Evolutionary conservation across 2,888 invertebrate species (phyloP), one percentile per base, ranked within the genome.

Genomic region (Drosophila macrospina): DNA sequence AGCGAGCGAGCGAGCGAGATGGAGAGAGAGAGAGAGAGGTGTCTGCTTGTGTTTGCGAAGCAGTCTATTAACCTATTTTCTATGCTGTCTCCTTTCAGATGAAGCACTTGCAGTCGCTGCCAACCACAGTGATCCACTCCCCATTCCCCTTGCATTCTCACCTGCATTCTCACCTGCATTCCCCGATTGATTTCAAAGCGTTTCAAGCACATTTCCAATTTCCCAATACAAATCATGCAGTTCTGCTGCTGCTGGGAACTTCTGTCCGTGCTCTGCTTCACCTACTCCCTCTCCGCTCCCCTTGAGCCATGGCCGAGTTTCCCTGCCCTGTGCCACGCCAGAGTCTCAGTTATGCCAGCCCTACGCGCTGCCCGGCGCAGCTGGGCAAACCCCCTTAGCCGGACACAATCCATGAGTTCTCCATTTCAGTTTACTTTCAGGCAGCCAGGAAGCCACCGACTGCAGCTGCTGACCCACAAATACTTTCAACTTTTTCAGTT

Each of bases 71-170:
- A 79, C 55, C 48, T 20, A 63, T 83, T 83, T 79, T 83, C 44
- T 47, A 52, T 77, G 73, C 59, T 51, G 48, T 77, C 26, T 74
- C 20, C 28, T 82, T 79, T 83, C 78, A 79, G 84, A 80, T 83
- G 39, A 62, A n/a, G n/a, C n/a, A n/a, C 60, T 36, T 80, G 56
- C 48, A 56, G 57, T 62, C 68, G 16, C 54, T 55, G 36, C 54
- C 34, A 72, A 47, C 48, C 68, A 74, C 63, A 65, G 77, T 65
- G n/a, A n/a, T n/a, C n/a, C n/a, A n/a, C n/a, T n/a, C n/a, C n/a
- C n/a, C n/a, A n/a, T n/a, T n/a, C n/a, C n/a, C n/a, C n/a, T n/a
- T n/a, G n/a, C n/a, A n/a, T n/a, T n/a, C n/a, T n/a, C n/a, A n/a
- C n/a, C n/a, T n/a, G n/a, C n/a, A n/a, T n/a, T n/a, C n/a, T n/a